Evolutionary conservation across 1,140 invertebrate genomes (phyloP).

Genomic region (Ericerus pela): DNA sequence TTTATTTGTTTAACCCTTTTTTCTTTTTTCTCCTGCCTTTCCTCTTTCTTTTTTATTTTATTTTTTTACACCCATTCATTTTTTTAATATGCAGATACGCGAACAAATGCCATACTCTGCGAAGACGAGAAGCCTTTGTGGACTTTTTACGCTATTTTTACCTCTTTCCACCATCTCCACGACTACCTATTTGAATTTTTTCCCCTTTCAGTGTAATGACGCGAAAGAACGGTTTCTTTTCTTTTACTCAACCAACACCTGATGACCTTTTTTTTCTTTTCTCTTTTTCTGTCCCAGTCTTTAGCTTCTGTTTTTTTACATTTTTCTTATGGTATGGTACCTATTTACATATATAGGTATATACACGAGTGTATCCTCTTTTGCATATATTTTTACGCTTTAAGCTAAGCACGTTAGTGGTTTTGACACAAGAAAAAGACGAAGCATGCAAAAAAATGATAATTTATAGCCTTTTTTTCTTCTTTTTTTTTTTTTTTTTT

Average conservation of each 20-base stretch:
- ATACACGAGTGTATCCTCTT: constrained; percentile 10
- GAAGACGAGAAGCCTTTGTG: constrained; percentile 2
- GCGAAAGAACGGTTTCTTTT: constrained; percentile 8
- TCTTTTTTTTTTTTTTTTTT: too few relatives aligned
- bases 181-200: neutral
- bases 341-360: neutral
- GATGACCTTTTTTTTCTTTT: constrained; percentile 3
- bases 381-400: constrained; percentile 11
- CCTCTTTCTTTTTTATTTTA: too few relatives aligned
- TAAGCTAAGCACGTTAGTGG: neutral
- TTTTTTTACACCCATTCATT: too few relatives aligned
- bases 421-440: too few relatives aligned
- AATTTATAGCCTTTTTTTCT: constrained; percentile 9
- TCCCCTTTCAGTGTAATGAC: constrained; percentile 5
- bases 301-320: neutral
- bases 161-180: neutral
- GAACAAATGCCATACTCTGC: constrained; percentile 4
- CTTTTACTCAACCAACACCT: neutral
- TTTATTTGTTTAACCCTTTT: constrained; percentile 9
- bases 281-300: neutral
- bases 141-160: constrained; percentile 10
- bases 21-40: constrained; percentile 2
- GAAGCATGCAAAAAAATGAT: constrained; percentile 1
- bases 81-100: constrained; percentile 3
- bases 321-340: neutral